Base-by-base conservation (phyloP, 2,113 vertebrate species). In the Festucalex cinctus region DNA sequence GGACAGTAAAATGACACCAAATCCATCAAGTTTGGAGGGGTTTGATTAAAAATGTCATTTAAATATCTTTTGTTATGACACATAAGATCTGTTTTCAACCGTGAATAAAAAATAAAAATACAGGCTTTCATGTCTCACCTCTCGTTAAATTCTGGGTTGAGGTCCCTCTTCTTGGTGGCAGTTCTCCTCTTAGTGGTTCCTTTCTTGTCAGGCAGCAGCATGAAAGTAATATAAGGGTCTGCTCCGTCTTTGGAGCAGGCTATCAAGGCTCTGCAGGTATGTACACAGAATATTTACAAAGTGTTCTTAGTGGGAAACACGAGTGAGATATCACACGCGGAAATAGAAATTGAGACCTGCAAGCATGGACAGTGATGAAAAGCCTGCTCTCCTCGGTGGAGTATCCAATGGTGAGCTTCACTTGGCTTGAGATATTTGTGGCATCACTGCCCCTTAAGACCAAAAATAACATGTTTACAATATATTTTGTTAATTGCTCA, bases 121-220 rank as follows among this genome's bases (percentile, higher is more conserved):
- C 6, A 5, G 17, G 6, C 53, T 24, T 10, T 17, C 17, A 58
- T 10, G 4, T 26, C 64, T 73, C 32, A 94, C 96, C 93, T 94
- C 73, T 97, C 96, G 0, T 88, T 95, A 66, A 94, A 97, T 39
- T 95, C 94, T 2, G 95, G 96, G 79, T 93, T 95, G 36, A 93
- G 83, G 48, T 94, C 94, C 80, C 81, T 93, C 87, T 91, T 96
- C 86, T 94, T 96, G 58, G 93, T 91, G 1, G 63, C 78, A 0
- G 95, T 97, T 86, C 94, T 95, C 80, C 91, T 92, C 86, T 97
- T 98, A 88, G 92, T 94, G 80, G 82, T 84, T 0, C 88, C 93
- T 84, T 88, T 93, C 79, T 94, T 96, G 88, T 98, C 96, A 1
- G 95, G 96, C 54, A 94, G 87, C 16, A 98, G 93, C 70, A 93